Percentiles rank a stretch among this genome's conserved stretches.
Evolutionary conservation across 2,888 invertebrate genomes (phyloP).

Genomic region (Orthonevra nobilis): DNA sequence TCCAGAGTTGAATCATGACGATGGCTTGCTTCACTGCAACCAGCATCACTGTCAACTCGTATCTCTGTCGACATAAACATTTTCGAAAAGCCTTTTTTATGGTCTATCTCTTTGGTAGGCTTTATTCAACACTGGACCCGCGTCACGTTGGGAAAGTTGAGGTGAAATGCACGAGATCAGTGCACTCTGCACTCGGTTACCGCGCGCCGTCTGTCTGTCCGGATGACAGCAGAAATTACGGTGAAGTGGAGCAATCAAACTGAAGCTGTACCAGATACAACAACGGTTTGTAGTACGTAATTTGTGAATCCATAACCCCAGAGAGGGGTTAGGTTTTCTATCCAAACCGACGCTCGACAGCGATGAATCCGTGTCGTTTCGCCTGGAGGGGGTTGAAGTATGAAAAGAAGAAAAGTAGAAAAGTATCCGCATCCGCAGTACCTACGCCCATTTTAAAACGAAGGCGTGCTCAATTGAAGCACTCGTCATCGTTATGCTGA

Average conservation of each 20-base stretch:
- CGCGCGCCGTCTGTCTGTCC: neutral
- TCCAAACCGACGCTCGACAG: neutral
- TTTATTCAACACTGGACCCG: no score
- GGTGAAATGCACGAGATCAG: conserved; percentile 44
- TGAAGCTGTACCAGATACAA: conserved; percentile 32
- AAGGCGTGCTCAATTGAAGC: conserved; percentile 58
- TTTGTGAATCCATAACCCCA: conserved; percentile 1
- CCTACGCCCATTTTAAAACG: conserved; percentile 63
- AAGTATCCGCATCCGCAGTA: conserved; percentile 6
- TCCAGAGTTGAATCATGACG: no score
- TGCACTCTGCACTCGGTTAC: conserved; percentile 31
- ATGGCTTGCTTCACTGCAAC: no score
- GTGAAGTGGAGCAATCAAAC: conserved; percentile 40
- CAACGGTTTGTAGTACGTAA: conserved; percentile 6
- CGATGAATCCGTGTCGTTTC: conserved; percentile 1
- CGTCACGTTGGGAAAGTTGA: no score
- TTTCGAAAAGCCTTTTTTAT: conserved; percentile 28
- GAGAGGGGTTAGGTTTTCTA: neutral
- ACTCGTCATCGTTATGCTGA: conserved; percentile 58
- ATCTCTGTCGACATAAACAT: conserved; percentile 10
- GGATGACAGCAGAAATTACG: conserved; percentile 8
- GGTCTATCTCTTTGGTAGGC: no score
- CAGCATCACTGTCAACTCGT: neutral
- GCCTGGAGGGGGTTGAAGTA: conserved; percentile 20
- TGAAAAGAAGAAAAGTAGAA: conserved; percentile 34